Conservation (phyloP, 2,113 vertebrate genomes). For the Rhizomys pruinosus region DNA sequence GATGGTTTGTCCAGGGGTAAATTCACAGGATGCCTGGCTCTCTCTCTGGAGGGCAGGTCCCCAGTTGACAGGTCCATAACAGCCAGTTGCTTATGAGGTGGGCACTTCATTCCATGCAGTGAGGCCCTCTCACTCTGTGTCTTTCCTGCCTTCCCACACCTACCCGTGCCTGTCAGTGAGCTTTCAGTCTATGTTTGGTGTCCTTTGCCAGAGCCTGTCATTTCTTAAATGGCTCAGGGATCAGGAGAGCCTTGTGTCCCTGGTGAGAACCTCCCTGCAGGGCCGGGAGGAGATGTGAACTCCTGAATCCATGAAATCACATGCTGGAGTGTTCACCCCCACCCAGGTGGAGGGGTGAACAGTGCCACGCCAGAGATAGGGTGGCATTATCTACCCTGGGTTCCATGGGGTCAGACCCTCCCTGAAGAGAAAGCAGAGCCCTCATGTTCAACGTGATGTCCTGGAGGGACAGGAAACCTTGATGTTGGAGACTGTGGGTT, state of each 20-base stretch:
- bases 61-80: too few species aligned
- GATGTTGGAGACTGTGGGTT: neutral
- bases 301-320: neutral
- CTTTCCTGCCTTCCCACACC: neutral
- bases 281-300: neutral
- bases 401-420: neutral
- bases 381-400: too few species aligned
- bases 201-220: neutral
- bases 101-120: neutral
- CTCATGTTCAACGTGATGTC: neutral
- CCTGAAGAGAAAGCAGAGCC: neutral
- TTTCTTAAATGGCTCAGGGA: neutral
- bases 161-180: neutral
- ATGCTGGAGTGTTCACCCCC: too few species aligned
- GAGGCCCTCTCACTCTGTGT: neutral
- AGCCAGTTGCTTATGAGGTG: accelerated
- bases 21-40: neutral
- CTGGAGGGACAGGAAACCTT: neutral
- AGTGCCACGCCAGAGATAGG: neutral
- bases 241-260: neutral
- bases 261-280: neutral
- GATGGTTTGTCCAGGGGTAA: neutral
- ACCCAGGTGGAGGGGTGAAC: neutral
- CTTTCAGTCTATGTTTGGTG: neutral
- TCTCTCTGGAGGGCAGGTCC: neutral